Evolutionary conservation across 2,113 vertebrate genomes (phyloP).

Genomic region (Pelvicachromis taeniatus): DNA sequence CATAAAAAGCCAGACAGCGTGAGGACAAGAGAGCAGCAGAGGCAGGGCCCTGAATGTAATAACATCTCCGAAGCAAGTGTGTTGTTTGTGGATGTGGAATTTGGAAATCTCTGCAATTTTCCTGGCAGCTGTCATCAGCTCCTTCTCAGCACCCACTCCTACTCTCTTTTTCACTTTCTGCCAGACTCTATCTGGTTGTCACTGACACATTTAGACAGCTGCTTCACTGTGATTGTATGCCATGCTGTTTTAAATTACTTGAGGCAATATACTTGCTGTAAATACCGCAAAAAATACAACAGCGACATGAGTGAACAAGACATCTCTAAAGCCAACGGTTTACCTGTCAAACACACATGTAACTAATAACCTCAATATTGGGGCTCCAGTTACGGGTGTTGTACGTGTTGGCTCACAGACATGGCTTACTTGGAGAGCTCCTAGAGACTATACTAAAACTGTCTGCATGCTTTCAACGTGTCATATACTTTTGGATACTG

Average conservation of each 20-base stretch:
- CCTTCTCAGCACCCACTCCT: slow-evolving; percentile 15
- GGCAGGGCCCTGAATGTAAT: slow-evolving; percentile 25
- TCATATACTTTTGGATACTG: not conserved
- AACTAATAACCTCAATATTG: not conserved
- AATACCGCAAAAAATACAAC: not conserved
- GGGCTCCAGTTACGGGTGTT: not conserved
- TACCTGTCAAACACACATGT: not conserved
- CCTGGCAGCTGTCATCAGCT: slow-evolving; percentile 49
- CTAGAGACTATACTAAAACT: not conserved
- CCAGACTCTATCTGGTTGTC: not conserved
- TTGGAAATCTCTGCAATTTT: slow-evolving; percentile 64
- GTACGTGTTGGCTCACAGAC: not conserved
- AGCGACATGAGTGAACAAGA: not conserved
- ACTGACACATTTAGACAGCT: slow-evolving; percentile 1
- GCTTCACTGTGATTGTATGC: not conserved
- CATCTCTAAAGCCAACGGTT: not conserved
- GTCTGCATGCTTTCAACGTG: not conserved
- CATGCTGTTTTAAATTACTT: not conserved
- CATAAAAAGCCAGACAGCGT: not conserved
- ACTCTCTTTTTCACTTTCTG: slow-evolving; percentile 8
- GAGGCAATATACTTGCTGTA: not conserved
- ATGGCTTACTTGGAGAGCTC: not conserved
- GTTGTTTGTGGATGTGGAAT: slow-evolving; percentile 71
- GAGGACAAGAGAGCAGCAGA: not conserved
- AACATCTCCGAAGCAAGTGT: slow-evolving; percentile 51